Evolutionary conservation across 2,888 invertebrate genomes (phyloP).

Genomic region (Protodeltote pygarga): DNA sequence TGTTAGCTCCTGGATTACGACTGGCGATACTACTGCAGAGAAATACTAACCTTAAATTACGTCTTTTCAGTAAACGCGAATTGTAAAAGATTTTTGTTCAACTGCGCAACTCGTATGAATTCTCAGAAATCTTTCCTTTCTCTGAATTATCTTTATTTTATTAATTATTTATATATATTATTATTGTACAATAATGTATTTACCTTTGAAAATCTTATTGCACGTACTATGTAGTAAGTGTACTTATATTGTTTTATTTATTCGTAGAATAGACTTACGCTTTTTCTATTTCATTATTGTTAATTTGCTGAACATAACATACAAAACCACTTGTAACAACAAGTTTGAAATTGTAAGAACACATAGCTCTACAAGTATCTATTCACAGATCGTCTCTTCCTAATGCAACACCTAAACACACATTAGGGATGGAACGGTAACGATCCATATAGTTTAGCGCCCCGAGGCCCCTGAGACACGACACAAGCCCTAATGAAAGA

Average conservation of each 20-base stretch:
- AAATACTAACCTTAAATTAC: conserved; percentile 6
- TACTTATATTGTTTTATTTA: no score
- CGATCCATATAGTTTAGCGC: conserved; percentile 17
- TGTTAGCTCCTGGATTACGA: conserved; percentile 16
- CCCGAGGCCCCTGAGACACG: conserved; percentile 10
- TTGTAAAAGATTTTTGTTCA: no score
- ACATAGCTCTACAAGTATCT: conserved; percentile 4
- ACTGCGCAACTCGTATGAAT: no score
- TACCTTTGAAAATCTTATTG: neutral
- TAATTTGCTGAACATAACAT: no score
- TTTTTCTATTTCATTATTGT: no score
- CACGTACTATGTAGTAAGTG: no score
- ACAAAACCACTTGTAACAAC: no score
- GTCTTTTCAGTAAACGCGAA: conserved; percentile 2
- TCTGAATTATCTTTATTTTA: no score
- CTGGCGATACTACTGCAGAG: conserved; percentile 3
- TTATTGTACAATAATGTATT: neutral
- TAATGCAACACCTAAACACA: conserved; percentile 37
- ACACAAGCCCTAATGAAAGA: conserved; percentile 58
- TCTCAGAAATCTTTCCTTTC: no score
- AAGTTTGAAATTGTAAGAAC: conserved; percentile 7
- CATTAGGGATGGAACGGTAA: conserved; percentile 22
- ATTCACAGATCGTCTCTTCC: conserved; percentile 16
- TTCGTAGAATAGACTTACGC: no score
- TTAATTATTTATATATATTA: no score